Conservation (phyloP, 2,888 invertebrate genomes). For the Brachypterus glaber region DNA sequence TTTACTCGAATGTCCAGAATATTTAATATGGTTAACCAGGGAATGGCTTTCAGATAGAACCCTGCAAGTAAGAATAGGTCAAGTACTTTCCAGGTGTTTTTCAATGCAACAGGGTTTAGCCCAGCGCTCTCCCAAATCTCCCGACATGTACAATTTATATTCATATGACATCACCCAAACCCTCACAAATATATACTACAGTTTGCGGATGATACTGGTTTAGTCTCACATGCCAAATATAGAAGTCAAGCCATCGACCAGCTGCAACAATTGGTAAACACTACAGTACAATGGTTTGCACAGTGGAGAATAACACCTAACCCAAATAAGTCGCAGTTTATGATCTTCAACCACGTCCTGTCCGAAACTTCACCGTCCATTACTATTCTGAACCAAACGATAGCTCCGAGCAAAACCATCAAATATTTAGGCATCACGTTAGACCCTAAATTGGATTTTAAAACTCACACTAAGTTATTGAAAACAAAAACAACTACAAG, state of each 20-base stretch:
- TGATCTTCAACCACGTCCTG: background rate
- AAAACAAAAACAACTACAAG: background rate
- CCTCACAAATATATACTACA: background rate
- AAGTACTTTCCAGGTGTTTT: background rate
- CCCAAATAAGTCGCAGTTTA: background rate
- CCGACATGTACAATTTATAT: background rate
- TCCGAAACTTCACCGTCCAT: background rate
- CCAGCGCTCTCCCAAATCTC: background rate
- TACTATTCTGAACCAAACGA: background rate
- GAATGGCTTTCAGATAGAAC: background rate
- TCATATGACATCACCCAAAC: background rate
- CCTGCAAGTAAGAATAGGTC: background rate
- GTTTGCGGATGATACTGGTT: constrained; percentile 1
- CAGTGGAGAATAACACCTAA: background rate
- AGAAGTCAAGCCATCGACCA: no score
- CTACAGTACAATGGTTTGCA: background rate
- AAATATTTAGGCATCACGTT: background rate
- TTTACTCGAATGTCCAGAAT: background rate
- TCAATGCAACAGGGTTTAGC: background rate
- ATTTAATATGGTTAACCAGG: background rate
- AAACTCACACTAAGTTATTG: background rate
- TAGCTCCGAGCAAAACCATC: background rate
- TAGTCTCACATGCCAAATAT: no score
- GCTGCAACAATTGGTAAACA: no score
- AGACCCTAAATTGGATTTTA: no score